Evolutionary conservation across 2,888 invertebrate species (phyloP).

Genomic region (Nycteola revayana): DNA sequence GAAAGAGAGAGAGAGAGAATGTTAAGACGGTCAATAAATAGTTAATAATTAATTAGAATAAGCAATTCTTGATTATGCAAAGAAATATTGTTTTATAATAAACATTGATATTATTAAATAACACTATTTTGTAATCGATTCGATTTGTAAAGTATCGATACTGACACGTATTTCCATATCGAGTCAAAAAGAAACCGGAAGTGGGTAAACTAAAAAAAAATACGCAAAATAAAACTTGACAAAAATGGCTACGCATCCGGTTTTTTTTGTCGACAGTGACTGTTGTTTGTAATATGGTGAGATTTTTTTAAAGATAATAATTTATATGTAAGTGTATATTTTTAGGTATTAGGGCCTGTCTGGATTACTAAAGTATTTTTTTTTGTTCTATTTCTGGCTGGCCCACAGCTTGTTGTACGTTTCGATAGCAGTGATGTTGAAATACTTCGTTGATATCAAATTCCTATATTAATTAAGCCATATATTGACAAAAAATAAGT

Average conservation of each 20-base stretch:
- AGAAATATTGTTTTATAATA: too few species aligned
- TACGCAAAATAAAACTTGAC: constrained; percentile 21
- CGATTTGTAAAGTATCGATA: too few species aligned
- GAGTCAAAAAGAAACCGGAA: constrained; percentile 23
- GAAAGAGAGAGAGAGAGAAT: too few species aligned
- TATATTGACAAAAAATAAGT: too few species aligned
- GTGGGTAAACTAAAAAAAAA: constrained; percentile 24
- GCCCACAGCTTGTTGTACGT: constrained; percentile 34
- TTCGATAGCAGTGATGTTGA: constrained; percentile 16
- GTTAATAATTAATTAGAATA: too few species aligned
- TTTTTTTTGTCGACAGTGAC: constrained; percentile 25
- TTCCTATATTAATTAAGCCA: too few species aligned
- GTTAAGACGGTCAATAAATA: too few species aligned
- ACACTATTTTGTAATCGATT: too few species aligned
- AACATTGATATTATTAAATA: too few species aligned
- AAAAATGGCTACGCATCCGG: constrained; percentile 29
- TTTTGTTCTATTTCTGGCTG: constrained; percentile 39
- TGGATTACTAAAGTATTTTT: constrained; percentile 42
- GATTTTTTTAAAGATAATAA: constrained; percentile 33
- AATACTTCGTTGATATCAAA: constrained; percentile 5
- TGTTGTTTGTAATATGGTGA: constrained; percentile 40
- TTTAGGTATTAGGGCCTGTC: constrained; percentile 42
- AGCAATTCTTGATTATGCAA: too few species aligned
- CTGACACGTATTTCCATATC: constrained; percentile 4
- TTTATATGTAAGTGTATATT: constrained; percentile 37